Conservation (phyloP, 2,113 vertebrate species). For the Todiramphus saurophagus region DNA sequence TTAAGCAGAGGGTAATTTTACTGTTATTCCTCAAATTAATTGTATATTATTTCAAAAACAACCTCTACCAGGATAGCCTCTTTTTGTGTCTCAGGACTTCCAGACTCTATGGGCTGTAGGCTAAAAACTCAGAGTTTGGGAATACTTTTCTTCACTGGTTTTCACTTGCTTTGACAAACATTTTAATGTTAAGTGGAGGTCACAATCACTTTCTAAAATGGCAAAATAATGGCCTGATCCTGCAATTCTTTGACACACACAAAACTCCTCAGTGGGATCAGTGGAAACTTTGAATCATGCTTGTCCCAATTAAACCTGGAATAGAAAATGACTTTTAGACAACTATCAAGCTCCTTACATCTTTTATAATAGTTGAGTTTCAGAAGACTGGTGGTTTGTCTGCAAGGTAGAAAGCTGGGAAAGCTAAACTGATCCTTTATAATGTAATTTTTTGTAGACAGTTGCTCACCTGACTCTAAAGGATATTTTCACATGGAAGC, state of each 20-base stretch:
- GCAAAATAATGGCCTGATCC: background rate
- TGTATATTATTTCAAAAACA: background rate
- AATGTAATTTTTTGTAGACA: background rate
- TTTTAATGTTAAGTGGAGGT: background rate
- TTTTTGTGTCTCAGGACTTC: background rate
- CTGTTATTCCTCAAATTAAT: constrained; percentile 2
- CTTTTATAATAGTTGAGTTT: background rate
- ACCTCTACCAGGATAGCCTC: background rate
- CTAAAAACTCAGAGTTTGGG: background rate
- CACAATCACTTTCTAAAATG: background rate
- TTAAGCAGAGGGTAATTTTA: background rate
- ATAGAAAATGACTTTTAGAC: background rate
- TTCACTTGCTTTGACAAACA: background rate
- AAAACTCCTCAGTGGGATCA: background rate
- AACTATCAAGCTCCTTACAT: background rate
- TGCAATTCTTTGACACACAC: background rate
- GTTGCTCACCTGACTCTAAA: background rate
- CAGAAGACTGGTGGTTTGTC: background rate
- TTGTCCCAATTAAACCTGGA: background rate
- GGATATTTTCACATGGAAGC: background rate
- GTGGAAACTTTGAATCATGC: background rate
- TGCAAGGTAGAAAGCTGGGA: background rate
- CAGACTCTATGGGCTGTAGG: background rate
- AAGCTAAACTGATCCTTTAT: background rate
- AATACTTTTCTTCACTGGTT: background rate